Base-by-base conservation (phyloP, 37 sponge, comb jelly and placozoan species). In the Axinella damicornis region DNA sequence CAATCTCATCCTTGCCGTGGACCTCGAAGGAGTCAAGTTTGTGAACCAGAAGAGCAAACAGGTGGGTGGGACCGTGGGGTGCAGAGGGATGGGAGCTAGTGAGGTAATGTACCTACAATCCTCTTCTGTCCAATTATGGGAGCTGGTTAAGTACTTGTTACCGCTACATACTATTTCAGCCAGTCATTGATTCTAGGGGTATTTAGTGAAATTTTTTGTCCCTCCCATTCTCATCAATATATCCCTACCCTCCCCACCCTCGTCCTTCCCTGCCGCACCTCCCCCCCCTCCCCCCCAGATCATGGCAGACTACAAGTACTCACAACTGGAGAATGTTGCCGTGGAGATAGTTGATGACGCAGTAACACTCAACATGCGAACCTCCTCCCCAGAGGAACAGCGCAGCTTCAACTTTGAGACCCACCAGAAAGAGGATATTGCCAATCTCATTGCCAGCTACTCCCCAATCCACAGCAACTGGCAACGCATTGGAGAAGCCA, bases 401-500 rank as follows among this genome's bases (percentile, higher is more conserved):
- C 84, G 54, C 41, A 46, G 70, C 33, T 97, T 93, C 60, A 92
- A 66, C 56, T 97, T 97, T 83, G 96, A 97, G 81, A 97, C 98
- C 0, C 41, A 57, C 12, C 89, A 95, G 77, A 97, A 95, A 53
- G 96, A 97, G 69, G 95, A 95, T 78, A 90, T 97, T 71, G 98
- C 98, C 31, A 92, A 83, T 69, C 81, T 97, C 55, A 95, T 97
- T 62, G 96, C 95, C 37, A 92, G 93, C 81, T 97, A 97, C 78
- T 97, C 98, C 1, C 98, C 98, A 13, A 58, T 71, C 0, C 98
- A 97, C 85, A 89, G 89, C 76, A 97, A 93, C 86, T 95, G 94
- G 94, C 87, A 87, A 54, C 60, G 94, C 57, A 94, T 97, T 1
- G 95, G 95, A 40, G 98, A 93, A 46, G 83, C 77, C 30, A 88